phyloP scores from a whole-genome alignment of 2,888 invertebrate species.

The Drosophila ezoana region DNA sequence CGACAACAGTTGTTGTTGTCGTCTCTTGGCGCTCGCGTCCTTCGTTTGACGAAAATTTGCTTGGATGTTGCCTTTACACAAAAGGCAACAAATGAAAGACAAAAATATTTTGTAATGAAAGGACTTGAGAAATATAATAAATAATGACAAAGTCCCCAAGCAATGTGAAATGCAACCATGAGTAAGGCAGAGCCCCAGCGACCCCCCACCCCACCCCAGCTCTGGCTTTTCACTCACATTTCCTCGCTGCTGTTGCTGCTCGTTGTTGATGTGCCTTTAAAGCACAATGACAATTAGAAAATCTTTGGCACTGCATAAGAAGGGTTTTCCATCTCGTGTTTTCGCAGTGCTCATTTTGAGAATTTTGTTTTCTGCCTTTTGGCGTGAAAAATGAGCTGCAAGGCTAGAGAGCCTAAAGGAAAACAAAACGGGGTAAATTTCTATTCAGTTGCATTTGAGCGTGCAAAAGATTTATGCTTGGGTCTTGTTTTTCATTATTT shows the following conservation, averaged over 20 bases:
- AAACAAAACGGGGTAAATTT: conserved; percentile 19
- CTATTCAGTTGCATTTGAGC: conserved; percentile 57
- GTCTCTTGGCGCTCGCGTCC: conserved; percentile 4
- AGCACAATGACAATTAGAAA: conserved; percentile 71
- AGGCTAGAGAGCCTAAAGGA: conserved; percentile 8
- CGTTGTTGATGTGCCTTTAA: conserved; percentile 28
- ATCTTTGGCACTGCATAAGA: conserved; percentile 52
- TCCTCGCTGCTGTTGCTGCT: conserved; percentile 1
- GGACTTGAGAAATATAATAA: conserved; percentile 77
- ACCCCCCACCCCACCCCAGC: not conserved
- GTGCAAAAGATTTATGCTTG: conserved; percentile 40
- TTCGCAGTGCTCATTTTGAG: conserved; percentile 41
- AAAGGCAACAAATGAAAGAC: conserved; percentile 72
- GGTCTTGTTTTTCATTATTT: conserved; percentile 35
- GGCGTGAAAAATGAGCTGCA: conserved; percentile 66
- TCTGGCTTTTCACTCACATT: conserved; percentile 23
- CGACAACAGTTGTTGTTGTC: conserved; percentile 37
- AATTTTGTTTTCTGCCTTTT: conserved; percentile 36
- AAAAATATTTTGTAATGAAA: conserved; percentile 77
- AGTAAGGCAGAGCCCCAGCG: conserved; percentile 21
- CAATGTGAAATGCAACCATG: conserved; percentile 50
- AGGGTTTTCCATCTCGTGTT: conserved; percentile 33
- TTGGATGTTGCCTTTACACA: conserved; percentile 30
- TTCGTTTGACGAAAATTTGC: conserved; percentile 36
- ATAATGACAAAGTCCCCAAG: conserved; percentile 71